Base-by-base conservation (phyloP, 23 tunicate genomes). In the Trididemnum clinides region DNA sequence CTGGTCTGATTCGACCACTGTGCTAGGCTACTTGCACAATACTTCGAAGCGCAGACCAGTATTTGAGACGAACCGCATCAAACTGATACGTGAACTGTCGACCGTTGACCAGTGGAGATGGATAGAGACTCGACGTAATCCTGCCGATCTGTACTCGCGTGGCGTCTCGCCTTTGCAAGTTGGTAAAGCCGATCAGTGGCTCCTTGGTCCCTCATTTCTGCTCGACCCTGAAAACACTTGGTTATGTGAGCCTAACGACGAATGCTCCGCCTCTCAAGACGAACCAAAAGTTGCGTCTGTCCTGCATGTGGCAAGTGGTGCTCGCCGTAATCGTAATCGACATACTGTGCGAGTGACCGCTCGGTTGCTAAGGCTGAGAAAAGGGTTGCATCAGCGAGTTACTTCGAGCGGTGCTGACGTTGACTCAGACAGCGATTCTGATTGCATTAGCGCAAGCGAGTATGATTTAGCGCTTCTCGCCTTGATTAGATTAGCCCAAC, bases 1-100 rank as follows among this genome's bases (percentile, higher is more conserved):
- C 10, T 66, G 37, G 75, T 29, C 75, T 6, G 75, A 66, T 20
- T 66, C 37, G n/a, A 66, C 75, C 6, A 66, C 75, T 66, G 75
- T 66, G 7, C 37, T 66, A n/a, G n/a, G 37, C 10, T 66, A 66
- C 31, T 30, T 66, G 12, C 75, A 37, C 22, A 66, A 66, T 23
- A 66, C 75, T 4, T 66, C 37, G n/a, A 66, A 66, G 37, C 36
- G 75, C 37, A 36, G 75, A 37, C 75, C 37, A 5, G 22, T 32
- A 3, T 66, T 66, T 31, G 75, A 66, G 37, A 66, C 75, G 30
- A 31, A 66, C 22, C 75, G 75, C 7, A 66, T 66, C n/a, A 4
- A 30, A 5, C 7, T 32, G 12, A 66, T 66, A 28, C 75, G 36
- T 32, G 37, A 66, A 32, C 75, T 29, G 10, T 29, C 75, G 2